A percentile compares a stretch with the other conserved stretches of the same genome.
phyloP scores from a whole-genome alignment of 2,797 vertebrate genomes.

The Macropus fuliginosus region DNA sequence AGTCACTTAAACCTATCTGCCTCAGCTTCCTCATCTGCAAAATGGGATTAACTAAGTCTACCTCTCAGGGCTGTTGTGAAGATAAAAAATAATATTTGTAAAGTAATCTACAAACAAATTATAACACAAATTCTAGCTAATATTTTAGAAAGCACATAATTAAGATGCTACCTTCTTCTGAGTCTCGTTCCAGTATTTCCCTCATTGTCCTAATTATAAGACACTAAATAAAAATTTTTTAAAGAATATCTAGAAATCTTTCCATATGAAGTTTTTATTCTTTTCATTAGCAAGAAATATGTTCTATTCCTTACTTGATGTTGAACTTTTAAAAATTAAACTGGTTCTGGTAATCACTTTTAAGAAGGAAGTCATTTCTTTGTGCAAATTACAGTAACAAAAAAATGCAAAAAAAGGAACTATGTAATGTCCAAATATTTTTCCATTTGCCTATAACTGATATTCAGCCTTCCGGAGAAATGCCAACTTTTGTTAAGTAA shows the following conservation, averaged over 20 bases:
- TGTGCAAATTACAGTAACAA: background rate
- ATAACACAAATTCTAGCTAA: background rate
- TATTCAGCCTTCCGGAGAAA: background rate
- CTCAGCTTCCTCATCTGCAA: background rate
- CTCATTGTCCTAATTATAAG: constrained; percentile 44
- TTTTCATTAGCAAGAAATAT: constrained; percentile 33
- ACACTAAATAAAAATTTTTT: background rate
- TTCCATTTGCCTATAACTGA: background rate
- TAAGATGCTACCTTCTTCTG: constrained; percentile 5
- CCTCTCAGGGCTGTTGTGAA: background rate
- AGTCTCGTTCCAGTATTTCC: background rate
- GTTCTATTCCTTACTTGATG: constrained; percentile 30
- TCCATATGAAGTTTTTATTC: constrained; percentile 13
- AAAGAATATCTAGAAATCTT: background rate
- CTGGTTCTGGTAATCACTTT: background rate
- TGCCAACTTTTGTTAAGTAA: background rate
- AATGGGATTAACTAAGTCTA: background rate
- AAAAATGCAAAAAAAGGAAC: background rate
- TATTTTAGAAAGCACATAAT: constrained; percentile 26
- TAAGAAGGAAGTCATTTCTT: background rate
- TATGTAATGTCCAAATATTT: background rate
- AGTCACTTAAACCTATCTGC: background rate
- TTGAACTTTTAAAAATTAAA: constrained; percentile 46
- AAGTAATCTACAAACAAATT: background rate
- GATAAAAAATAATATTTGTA: background rate